Evolutionary conservation across 2,888 invertebrate genomes (phyloP).

Genomic region (Coelopa pilipes): DNA sequence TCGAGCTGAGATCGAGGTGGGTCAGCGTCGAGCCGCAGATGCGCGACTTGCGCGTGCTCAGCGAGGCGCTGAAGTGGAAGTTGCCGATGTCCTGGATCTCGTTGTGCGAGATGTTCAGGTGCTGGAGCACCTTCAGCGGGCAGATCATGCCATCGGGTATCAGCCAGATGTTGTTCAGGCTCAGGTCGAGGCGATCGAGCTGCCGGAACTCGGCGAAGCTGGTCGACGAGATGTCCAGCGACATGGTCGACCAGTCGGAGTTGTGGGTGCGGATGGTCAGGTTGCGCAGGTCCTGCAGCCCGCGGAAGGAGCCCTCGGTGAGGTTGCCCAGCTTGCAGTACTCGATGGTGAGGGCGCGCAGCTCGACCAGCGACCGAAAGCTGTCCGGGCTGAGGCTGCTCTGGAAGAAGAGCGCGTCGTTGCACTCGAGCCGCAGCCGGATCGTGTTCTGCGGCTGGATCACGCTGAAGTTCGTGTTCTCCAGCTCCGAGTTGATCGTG

Average conservation of each 20-base stretch:
- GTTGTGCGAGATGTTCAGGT: constrained; percentile 87
- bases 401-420: constrained; percentile 81
- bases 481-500: constrained; percentile 88
- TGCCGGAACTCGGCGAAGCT: constrained; percentile 83
- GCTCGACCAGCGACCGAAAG: constrained; percentile 82
- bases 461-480: constrained; percentile 88
- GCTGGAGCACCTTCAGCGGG: constrained; percentile 80
- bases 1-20: constrained; percentile 83
- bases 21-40: constrained; percentile 76
- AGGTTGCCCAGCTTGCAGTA: constrained; percentile 88
- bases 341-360: constrained; percentile 83
- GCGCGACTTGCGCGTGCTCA: constrained; percentile 65
- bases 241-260: constrained; percentile 86
- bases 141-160: constrained; percentile 88
- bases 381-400: constrained; percentile 82
- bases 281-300: constrained; percentile 83
- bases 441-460: constrained; percentile 87
- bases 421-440: constrained; percentile 82
- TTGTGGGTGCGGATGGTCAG: constrained; percentile 87
- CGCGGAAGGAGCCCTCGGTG: constrained; percentile 83
- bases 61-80: constrained; percentile 81
- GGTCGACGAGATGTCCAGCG: constrained; percentile 81
- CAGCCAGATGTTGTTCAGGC: constrained; percentile 89
- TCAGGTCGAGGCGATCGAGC: constrained; percentile 85
- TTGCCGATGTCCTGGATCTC: constrained; percentile 88